Percentiles rank a stretch among this genome's conserved stretches.
Conservation (phyloP, 2,113 vertebrate genomes). For the Rhea americana region DNA sequence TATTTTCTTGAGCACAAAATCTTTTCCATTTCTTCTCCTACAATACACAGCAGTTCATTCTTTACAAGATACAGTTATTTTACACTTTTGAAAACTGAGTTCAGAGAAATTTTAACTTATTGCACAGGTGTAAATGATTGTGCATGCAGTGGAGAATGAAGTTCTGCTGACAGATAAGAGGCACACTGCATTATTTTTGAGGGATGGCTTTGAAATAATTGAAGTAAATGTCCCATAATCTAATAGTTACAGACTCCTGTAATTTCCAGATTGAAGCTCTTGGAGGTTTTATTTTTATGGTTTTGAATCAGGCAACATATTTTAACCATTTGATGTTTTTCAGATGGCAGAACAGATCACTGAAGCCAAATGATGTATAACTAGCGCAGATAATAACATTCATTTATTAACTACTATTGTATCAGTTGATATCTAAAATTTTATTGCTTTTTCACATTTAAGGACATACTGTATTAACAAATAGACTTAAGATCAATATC, state of each 20-base stretch:
- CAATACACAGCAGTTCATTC: not conserved
- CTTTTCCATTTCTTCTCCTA: not conserved
- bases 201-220: not conserved
- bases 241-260: not conserved
- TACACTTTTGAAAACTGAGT: not conserved
- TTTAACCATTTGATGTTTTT: not conserved
- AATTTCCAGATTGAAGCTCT: not conserved
- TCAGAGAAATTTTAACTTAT: not conserved
- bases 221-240: not conserved
- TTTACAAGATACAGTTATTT: not conserved
- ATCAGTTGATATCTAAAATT: not conserved
- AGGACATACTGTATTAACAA: not conserved
- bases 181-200: not conserved
- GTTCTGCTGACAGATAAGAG: not conserved
- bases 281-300: not conserved
- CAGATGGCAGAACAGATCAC: not conserved
- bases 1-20: not conserved
- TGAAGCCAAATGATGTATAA: not conserved
- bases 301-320: not conserved
- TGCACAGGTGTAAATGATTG: not conserved
- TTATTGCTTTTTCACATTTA: constrained; percentile 1
- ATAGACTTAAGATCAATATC: not conserved
- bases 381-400: not conserved
- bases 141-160: not conserved
- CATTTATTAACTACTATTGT: not conserved